Percentiles rank a stretch among this genome's conserved stretches.
Conservation (phyloP, 2,113 vertebrate genomes). For the Calyptommatus sinebrachiatus region DNA sequence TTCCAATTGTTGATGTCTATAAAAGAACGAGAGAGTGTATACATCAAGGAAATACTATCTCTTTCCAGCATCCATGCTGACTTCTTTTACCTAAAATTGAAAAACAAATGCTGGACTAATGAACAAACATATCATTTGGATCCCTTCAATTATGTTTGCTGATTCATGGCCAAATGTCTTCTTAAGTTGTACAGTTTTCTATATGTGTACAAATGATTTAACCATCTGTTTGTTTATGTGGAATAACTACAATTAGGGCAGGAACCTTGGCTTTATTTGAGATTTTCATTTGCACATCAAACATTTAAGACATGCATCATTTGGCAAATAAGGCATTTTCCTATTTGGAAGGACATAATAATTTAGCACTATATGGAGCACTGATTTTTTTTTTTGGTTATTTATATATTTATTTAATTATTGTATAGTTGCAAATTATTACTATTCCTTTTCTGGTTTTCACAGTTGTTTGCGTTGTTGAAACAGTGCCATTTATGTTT, state of each 20-base stretch:
- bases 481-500: neutral
- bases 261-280: neutral
- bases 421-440: constrained; percentile 9
- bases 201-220: neutral
- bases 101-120: no score
- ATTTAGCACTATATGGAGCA: constrained; percentile 33
- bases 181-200: neutral
- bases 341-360: constrained; percentile 1
- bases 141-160: neutral
- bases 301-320: neutral
- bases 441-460: neutral
- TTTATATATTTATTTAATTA: neutral
- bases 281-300: neutral
- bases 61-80: neutral
- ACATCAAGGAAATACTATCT: neutral
- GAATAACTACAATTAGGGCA: neutral
- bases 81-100: neutral
- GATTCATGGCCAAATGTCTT: neutral
- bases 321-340: constrained; percentile 11
- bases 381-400: neutral
- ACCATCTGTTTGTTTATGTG: neutral
- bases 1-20: no score
- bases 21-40: no score
- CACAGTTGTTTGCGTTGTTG: neutral
- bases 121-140: neutral